Conservation (phyloP, 2,113 vertebrate genomes). For the Todiramphus chloris region DNA sequence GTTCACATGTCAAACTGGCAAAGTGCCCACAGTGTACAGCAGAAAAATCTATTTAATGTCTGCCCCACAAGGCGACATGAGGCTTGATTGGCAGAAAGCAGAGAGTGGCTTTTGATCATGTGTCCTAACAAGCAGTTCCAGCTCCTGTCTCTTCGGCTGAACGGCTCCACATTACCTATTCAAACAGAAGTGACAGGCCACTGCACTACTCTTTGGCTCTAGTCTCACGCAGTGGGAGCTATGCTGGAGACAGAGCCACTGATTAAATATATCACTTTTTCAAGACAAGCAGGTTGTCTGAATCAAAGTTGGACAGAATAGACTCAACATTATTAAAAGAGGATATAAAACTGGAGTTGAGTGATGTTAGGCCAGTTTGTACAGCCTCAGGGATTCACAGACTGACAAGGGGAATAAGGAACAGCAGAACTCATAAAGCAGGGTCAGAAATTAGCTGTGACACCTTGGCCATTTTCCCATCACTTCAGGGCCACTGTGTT, state of each 20-base stretch:
- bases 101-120: constrained; percentile 95
- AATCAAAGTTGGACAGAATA: constrained; percentile 86
- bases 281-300: constrained; percentile 86
- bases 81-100: constrained; percentile 96
- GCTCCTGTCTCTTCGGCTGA: constrained; percentile 92
- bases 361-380: constrained; percentile 88
- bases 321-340: constrained; percentile 85
- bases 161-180: constrained; percentile 94
- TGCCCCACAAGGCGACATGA: constrained; percentile 92
- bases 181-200: constrained; percentile 96
- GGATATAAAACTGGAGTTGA: constrained; percentile 81
- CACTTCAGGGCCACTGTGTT: constrained; percentile 76
- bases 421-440: constrained; percentile 78
- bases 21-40: constrained; percentile 81
- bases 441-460: constrained; percentile 82
- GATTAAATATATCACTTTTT: constrained; percentile 86
- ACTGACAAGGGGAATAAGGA: constrained; percentile 81
- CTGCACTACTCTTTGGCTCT: constrained; percentile 83
- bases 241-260: constrained; percentile 78
- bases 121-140: constrained; percentile 98
- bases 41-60: constrained; percentile 94
- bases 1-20: constrained; percentile 93
- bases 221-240: constrained; percentile 83
- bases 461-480: constrained; percentile 80
- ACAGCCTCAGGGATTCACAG: constrained; percentile 82